Evolutionary conservation across 2,797 vertebrate genomes (phyloP).

Genomic region (Cyprinella venusta): DNA sequence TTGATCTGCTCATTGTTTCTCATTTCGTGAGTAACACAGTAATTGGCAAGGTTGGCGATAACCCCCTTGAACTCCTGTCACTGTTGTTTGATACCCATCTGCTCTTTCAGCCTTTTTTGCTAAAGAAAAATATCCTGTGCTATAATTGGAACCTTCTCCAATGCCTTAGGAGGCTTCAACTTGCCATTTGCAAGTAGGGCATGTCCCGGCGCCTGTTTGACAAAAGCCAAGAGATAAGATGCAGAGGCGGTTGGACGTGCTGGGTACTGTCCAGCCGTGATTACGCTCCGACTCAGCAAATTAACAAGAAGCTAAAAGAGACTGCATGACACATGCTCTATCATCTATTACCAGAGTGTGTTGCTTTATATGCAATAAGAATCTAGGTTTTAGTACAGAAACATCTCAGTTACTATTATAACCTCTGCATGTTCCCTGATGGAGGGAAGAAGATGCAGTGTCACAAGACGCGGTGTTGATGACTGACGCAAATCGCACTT

Average conservation of each 20-base stretch:
- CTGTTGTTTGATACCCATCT: slow-evolving; percentile 70
- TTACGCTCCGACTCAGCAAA: slow-evolving; percentile 54
- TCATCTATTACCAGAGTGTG: slow-evolving; percentile 40
- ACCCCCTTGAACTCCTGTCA: slow-evolving; percentile 68
- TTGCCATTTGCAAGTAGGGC: slow-evolving; percentile 52
- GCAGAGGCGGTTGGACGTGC: neutral
- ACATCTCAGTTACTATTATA: neutral
- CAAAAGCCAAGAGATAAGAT: slow-evolving; percentile 62
- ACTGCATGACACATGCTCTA: slow-evolving; percentile 31
- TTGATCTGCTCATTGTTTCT: slow-evolving; percentile 48
- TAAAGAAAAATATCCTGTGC: slow-evolving; percentile 66
- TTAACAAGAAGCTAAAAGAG: slow-evolving; percentile 31
- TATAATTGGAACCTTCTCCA: slow-evolving; percentile 68
- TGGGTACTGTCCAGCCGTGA: slow-evolving; percentile 14
- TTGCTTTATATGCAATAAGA: slow-evolving; percentile 44
- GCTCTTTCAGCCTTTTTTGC: slow-evolving; percentile 59
- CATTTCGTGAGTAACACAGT: slow-evolving; percentile 65
- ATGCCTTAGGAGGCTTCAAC: slow-evolving; percentile 55
- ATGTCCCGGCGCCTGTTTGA: slow-evolving; percentile 47
- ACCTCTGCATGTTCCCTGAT: neutral
- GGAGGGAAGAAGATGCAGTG: neutral
- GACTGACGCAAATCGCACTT: too few species aligned
- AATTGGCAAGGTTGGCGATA: slow-evolving; percentile 75
- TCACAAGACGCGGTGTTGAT: too few species aligned
- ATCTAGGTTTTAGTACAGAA: slow-evolving; percentile 46